These are phyloP conservation scores for Latheticus oryzae DNA, from an alignment of 2,888 invertebrate species.

Conservation along the genomic window DNA sequence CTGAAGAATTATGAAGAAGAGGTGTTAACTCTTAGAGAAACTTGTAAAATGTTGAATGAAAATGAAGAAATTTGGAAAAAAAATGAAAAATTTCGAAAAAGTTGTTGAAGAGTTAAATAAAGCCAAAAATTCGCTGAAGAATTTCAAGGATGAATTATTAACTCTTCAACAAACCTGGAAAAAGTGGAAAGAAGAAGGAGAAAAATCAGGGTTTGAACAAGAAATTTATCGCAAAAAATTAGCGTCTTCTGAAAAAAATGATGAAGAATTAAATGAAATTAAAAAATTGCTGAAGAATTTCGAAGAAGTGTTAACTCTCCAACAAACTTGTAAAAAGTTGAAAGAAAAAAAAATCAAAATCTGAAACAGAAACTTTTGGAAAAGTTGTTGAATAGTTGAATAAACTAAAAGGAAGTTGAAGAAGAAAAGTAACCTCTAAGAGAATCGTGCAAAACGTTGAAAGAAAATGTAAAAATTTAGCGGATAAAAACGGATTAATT, in stretches of 20 bases:
- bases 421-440: conserved; percentile 37
- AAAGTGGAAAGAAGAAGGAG: too few relatives aligned
- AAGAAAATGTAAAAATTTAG: conserved; percentile 5
- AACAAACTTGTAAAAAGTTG: conserved; percentile 61
- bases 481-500: neutral
- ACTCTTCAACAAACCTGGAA: too few relatives aligned
- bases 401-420: too few relatives aligned
- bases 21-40: too few relatives aligned
- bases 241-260: too few relatives aligned
- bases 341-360: conserved; percentile 60
- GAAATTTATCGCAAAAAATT: conserved; percentile 52
- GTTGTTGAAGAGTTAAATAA: conserved; percentile 42
- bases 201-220: conserved; percentile 58
- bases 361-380: too few relatives aligned
- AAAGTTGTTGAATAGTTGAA: too few relatives aligned
- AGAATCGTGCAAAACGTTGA: too few relatives aligned
- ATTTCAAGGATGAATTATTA: too few relatives aligned
- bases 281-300: too few relatives aligned
- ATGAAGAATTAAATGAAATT: too few relatives aligned
- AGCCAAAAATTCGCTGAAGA: too few relatives aligned
- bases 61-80: neutral
- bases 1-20: conserved; percentile 46
- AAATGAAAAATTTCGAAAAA: conserved; percentile 3
- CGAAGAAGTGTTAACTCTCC: conserved; percentile 59
- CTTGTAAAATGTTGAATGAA: neutral